phyloP scores from a whole-genome alignment of 2,113 vertebrate species.

The Rhadina sibilatrix region DNA sequence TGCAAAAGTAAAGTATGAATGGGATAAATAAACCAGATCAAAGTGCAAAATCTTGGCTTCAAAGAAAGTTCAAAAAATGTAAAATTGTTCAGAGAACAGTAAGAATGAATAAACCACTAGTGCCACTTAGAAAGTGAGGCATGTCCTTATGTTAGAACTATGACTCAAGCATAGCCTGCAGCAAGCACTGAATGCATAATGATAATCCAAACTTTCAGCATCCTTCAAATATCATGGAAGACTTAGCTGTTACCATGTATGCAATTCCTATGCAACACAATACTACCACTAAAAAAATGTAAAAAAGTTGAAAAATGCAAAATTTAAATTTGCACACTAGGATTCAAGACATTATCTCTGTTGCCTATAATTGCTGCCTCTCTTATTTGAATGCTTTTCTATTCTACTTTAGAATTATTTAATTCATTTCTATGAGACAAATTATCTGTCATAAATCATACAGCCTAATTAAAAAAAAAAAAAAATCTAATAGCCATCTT shows the following conservation, averaged over 20 bases:
- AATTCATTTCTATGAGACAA: background rate
- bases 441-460: background rate
- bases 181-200: background rate
- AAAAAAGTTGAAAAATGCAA: background rate
- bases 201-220: background rate
- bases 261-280: background rate
- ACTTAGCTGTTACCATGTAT: background rate
- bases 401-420: background rate
- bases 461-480: background rate
- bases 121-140: background rate
- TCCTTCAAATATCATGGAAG: background rate
- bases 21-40: constrained; percentile 36
- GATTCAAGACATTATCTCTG: background rate
- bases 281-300: background rate
- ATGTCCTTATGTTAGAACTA: background rate
- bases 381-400: background rate
- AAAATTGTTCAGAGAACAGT: background rate
- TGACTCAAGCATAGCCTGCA: background rate
- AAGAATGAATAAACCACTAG: constrained; percentile 27
- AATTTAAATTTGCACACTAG: background rate
- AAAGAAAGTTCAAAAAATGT: constrained; percentile 41
- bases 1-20: background rate
- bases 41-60: constrained; percentile 11
- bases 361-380: background rate
- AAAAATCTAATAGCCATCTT: background rate